Evolutionary conservation across 2,113 vertebrate genomes (phyloP), one percentile per base, ranked within the genome.

Genomic region (Rhadina sibilatrix): DNA sequence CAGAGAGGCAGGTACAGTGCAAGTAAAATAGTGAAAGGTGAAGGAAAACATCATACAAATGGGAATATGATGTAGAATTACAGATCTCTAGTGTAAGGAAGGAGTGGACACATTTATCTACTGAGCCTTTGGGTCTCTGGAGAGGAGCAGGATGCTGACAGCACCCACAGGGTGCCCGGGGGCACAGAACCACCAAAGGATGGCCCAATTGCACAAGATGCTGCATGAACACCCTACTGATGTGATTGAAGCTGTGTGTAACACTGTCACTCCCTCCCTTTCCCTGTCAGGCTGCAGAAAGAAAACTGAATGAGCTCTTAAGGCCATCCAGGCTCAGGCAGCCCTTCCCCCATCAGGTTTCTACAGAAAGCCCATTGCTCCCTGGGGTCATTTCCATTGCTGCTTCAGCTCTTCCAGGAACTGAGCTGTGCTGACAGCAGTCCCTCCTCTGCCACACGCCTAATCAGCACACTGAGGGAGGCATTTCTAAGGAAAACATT

Each of bases 391-490:
- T 95, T 96, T 95, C 83, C 90, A 50, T 13, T 96, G 85, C 72
- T n/a, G 17, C 78, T 82, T 90, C 52, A 75, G 91, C 95, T 95
- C 78, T 97, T 96, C 97, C 96, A 97, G 83, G 96, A 97, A 97
- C 91, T 64, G 80, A 76, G 92, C 82, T 72, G 31, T 44, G 87
- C 91, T 93, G 94, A 92, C 81, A 92, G 81, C 95, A 85, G 87
- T 33, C 87, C 95, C 92, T 87, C 89, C 97, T 96, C 90, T 90
- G 65, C 77, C 84, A 82, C 60, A 66, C 5, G 52, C 76, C 95
- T 88, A 88, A 95, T 85, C 94, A 92, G 70, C 49, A 19, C 49
- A 31, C 50, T 0, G 10, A 60, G 56, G 70, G 84, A 94, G 75
- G 49, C 56, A 91, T 87, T 93, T 82, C 90, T 70, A 64, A 87